A percentile compares a stretch with the other conserved stretches of the same genome.
Conservation (phyloP, 2,113 vertebrate species). For the Candoia aspera region DNA sequence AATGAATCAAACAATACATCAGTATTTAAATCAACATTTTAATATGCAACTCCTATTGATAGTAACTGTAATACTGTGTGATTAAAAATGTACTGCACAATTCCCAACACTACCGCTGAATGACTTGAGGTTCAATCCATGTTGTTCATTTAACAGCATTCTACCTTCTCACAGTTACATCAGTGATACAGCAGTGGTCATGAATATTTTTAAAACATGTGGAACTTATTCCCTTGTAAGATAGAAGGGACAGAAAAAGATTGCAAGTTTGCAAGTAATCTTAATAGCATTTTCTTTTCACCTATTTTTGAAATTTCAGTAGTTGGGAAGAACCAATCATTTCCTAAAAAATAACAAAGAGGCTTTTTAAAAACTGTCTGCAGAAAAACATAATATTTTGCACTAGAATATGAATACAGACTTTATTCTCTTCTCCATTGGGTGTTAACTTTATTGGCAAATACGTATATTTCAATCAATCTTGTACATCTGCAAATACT, state of each 20-base stretch:
- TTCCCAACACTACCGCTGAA: not conserved
- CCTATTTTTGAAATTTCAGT: not conserved
- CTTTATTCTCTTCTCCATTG: not conserved
- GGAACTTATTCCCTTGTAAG: not conserved
- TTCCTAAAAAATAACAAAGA: not conserved
- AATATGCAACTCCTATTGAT: not conserved
- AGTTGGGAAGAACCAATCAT: not conserved
- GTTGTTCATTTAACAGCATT: not conserved
- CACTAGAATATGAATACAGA: not conserved
- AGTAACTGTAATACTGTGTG: not conserved
- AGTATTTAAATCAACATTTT: slow-evolving; percentile 1
- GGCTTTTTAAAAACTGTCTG: not conserved
- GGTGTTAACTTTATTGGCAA: not conserved
- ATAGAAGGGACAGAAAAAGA: not conserved
- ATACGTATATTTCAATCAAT: not conserved
- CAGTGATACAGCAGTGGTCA: not conserved
- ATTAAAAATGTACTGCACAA: not conserved
- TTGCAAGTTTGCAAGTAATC: not conserved
- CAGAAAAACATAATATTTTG: not conserved
- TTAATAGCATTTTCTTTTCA: not conserved
- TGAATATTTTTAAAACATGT: not conserved
- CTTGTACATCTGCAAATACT: not conserved
- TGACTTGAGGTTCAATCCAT: not conserved
- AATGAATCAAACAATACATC: slow-evolving; percentile 1
- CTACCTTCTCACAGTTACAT: not conserved